Evolutionary conservation across 64 coral and sea anemone genomes (phyloP).

Genomic region (Dendronephthya gigantea): DNA sequence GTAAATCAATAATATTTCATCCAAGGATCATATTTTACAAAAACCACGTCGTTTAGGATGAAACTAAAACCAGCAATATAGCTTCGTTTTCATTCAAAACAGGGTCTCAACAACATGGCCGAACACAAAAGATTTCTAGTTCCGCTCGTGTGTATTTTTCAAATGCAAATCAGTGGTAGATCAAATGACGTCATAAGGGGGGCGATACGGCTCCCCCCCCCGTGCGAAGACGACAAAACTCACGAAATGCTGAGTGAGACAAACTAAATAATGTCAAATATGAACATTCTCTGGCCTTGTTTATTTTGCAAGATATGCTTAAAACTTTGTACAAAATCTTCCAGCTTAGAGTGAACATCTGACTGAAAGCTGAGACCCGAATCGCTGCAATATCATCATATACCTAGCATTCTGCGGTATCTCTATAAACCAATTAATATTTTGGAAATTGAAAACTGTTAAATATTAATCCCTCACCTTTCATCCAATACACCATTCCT

Average conservation of each 20-base stretch:
- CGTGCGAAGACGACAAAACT: not conserved
- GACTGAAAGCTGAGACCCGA: not conserved
- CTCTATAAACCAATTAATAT: not conserved
- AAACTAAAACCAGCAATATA: not conserved
- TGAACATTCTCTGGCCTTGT: not conserved
- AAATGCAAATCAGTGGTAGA: not conserved
- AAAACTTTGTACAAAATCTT: not conserved
- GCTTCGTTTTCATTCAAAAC: not conserved
- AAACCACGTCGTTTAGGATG: not conserved
- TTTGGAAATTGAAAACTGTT: not conserved
- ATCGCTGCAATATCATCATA: not conserved
- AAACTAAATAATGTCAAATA: not conserved
- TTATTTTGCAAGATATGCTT: not conserved
- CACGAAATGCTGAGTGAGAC: not conserved
- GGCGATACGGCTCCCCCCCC: not conserved
- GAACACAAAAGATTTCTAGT: not conserved
- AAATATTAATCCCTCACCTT: not conserved
- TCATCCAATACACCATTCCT: not conserved
- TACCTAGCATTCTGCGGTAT: not conserved
- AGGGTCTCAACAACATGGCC: not conserved
- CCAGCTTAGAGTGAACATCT: too few species aligned
- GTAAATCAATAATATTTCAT: not conserved
- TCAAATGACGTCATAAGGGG: not conserved
- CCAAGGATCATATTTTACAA: not conserved
- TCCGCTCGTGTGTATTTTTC: not conserved